Conservation (phyloP, 1,140 invertebrate species). For the Tigriopus japonicus region DNA sequence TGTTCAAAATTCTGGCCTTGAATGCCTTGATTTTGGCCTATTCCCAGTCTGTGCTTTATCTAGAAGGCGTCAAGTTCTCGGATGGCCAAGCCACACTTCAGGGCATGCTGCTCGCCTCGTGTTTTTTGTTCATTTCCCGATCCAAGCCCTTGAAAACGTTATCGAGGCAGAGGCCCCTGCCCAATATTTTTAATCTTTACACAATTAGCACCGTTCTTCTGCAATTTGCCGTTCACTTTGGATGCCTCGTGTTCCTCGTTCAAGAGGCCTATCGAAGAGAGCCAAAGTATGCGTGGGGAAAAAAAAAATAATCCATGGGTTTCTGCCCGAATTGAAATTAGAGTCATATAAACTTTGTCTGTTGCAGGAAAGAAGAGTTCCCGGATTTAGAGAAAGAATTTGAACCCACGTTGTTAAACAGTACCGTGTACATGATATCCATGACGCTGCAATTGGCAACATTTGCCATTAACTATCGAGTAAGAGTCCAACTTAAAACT, state of each 20-base stretch:
- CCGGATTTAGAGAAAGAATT: constrained; percentile 67
- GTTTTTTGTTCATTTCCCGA: constrained; percentile 93
- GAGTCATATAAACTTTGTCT: not conserved
- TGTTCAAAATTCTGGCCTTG: constrained; percentile 99
- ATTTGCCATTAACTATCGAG: constrained; percentile 97
- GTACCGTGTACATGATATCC: constrained; percentile 94
- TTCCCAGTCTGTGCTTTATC: constrained; percentile 92
- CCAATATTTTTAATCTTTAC: constrained; percentile 98
- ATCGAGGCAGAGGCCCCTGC: constrained; percentile 79
- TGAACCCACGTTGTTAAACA: constrained; percentile 81
- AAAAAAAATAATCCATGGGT: not conserved
- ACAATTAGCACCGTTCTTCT: constrained; percentile 83
- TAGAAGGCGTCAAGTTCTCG: constrained; percentile 94
- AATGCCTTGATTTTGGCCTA: constrained; percentile 95
- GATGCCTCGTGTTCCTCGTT: constrained; percentile 73
- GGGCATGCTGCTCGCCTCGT: constrained; percentile 76
- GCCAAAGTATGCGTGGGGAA: not conserved
- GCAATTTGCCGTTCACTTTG: constrained; percentile 91
- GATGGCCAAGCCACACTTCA: constrained; percentile 93
- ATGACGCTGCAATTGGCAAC: constrained; percentile 92
- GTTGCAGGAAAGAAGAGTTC: constrained; percentile 12
- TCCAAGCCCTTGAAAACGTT: constrained; percentile 90
- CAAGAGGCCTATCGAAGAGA: constrained; percentile 36
- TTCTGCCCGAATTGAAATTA: not conserved
- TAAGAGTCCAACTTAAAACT: constrained; percentile 27